Percentiles rank a stretch among this genome's conserved stretches.
Conservation (phyloP, 2,888 invertebrate species). For the Synanthedon tipuliformis region DNA sequence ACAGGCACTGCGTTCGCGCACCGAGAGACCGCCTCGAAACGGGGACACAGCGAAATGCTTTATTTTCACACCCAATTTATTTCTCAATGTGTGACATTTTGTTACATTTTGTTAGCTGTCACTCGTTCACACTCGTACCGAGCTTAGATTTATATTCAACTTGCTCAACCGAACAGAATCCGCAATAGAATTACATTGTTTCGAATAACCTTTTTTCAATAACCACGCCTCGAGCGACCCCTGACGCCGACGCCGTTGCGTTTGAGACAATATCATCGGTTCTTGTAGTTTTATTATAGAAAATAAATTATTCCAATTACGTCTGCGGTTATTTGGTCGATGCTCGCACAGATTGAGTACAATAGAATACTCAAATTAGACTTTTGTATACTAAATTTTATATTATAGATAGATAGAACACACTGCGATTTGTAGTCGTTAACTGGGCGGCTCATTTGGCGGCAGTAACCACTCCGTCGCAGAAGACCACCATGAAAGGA, state of each 20-base stretch:
- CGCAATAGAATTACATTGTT: slow-evolving; percentile 8
- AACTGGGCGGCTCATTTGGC: too few relatives aligned
- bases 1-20: slow-evolving; percentile 17
- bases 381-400: too few relatives aligned
- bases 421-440: too few relatives aligned
- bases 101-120: slow-evolving; percentile 61
- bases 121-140: slow-evolving; percentile 20
- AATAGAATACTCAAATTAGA: too few relatives aligned
- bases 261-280: slow-evolving; percentile 3
- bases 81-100: slow-evolving; percentile 38
- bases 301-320: slow-evolving; percentile 11
- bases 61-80: slow-evolving; percentile 60
- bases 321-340: slow-evolving; percentile 4
- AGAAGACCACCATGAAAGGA: too few relatives aligned
- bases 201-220: slow-evolving; percentile 3
- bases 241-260: neutral
- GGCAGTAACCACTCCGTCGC: too few relatives aligned
- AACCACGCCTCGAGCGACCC: slow-evolving; percentile 1
- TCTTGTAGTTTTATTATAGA: slow-evolving; percentile 11
- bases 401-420: too few relatives aligned
- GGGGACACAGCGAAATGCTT: slow-evolving; percentile 52
- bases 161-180: neutral
- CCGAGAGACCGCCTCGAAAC: slow-evolving; percentile 27
- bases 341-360: neutral
- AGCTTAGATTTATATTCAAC: neutral